Conservation (phyloP, 1,140 invertebrate species). For the Pentalonia nigronervosa region DNA sequence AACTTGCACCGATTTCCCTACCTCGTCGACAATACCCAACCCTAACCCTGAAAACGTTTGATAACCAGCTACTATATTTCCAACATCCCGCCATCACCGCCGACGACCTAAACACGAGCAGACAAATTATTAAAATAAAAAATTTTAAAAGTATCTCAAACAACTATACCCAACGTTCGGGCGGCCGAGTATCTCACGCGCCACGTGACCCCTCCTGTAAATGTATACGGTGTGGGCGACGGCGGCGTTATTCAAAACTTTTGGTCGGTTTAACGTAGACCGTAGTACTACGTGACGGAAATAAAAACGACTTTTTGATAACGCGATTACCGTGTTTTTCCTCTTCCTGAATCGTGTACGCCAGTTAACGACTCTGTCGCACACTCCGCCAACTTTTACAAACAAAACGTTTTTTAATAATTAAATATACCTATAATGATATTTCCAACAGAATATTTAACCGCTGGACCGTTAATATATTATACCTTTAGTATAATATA, state of each 20-base stretch:
- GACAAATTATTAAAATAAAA: neutral
- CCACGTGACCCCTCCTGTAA: neutral
- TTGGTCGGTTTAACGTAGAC: neutral
- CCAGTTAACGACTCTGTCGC: neutral
- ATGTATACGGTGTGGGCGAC: neutral
- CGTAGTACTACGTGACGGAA: constrained; percentile 36
- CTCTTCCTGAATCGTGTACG: neutral
- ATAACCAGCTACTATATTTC: neutral
- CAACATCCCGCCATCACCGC: neutral
- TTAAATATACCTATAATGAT: constrained; percentile 21
- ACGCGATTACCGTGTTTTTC: constrained; percentile 21
- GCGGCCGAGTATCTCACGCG: neutral
- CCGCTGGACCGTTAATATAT: neutral
- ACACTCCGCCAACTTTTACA: constrained; percentile 4
- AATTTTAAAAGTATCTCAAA: neutral
- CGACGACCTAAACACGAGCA: neutral
- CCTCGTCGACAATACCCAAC: neutral
- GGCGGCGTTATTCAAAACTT: constrained; percentile 34
- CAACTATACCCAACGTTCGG: neutral
- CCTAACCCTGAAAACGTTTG: neutral
- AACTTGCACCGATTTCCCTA: neutral
- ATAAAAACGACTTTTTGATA: constrained; percentile 51
- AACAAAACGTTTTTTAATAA: constrained; percentile 19
- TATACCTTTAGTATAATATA: no score
- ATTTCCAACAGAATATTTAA: constrained; percentile 1